Evolutionary conservation across 2,797 vertebrate species (phyloP), one percentile per base, ranked within the genome.

Genomic region (Hydrolagus colliei): DNA sequence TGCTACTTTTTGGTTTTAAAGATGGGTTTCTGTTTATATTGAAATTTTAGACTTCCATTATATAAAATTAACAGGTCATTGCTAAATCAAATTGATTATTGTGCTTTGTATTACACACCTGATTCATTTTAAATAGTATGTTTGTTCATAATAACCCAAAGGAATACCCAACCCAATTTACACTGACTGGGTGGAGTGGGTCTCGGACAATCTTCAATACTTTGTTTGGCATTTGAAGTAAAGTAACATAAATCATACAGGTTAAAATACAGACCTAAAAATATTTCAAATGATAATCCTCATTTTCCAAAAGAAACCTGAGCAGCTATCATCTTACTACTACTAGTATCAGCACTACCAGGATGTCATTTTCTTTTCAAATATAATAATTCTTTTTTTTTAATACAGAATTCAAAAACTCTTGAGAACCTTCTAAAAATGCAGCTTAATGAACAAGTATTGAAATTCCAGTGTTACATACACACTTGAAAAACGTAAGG

Each of bases 31-130:
- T 35, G 71, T 63, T 10, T 71, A 68, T 78, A 2, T 71, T 1
- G 65, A 67, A 52, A 84, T 12, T 84, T 71, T 84, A 10, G 68
- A 80, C 62, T 79, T 27, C 11, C 41, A 41, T 18, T 84, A 71
- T 82, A 52, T 14, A 18, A 27, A 52, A 68, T 82, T 82, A 18
- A 18, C 11, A 7, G 67, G 65, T 52, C 65, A 68, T 67, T 71
- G 71, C 41, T 52, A 84, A 68, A 84, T 41, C 32, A 71, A 32
- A 16, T 16, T 20, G 0, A 10, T 84, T 77, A 52, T 84, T 84
- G 59, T 0, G 41, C 20, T 18, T 61, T 61, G 52, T 84, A 35
- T 4, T 2, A 71, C n/a, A 16, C 16, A 27, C 6, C 68, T 11
- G 12, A 35, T 82, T 8, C 14, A 20, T 67, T 68, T 84, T 20